Base-by-base conservation (phyloP, 2,888 invertebrate genomes). In the Syritta pipiens region DNA sequence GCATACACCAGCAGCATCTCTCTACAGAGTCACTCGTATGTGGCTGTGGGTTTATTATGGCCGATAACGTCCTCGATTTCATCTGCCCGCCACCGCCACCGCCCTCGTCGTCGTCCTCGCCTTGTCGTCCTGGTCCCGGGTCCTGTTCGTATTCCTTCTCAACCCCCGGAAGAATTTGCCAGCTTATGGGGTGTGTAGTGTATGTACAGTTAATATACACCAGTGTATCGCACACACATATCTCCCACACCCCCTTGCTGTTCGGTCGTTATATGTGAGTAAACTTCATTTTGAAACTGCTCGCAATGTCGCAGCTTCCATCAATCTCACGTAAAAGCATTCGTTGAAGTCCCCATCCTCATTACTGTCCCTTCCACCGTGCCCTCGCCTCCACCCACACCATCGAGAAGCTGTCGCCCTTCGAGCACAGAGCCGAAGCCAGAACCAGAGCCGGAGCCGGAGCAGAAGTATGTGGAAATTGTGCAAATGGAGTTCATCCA, bases 401-500 rank as follows among this genome's bases (percentile, higher is more conserved):
- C n/a, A n/a, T n/a, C n/a, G n/a, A n/a, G n/a, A n/a, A n/a, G n/a
- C n/a, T n/a, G n/a, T n/a, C n/a, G n/a, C n/a, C n/a, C n/a, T n/a
- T n/a, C n/a, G n/a, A n/a, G n/a, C n/a, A n/a, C n/a, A n/a, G n/a
- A n/a, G n/a, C n/a, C n/a, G n/a, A n/a, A n/a, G n/a, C n/a, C n/a
- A n/a, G n/a, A n/a, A n/a, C n/a, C n/a, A n/a, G n/a, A n/a, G n/a
- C n/a, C n/a, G n/a, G n/a, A n/a, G n/a, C n/a, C n/a, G n/a, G n/a
- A n/a, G n/a, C 69, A 28, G 75, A 74, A 44, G 74, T 72, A 77
- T 77, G 77, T 77, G 77, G 60, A 77, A 77, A 77, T 77, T 79
- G 79, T 79, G 79, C 79, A 79, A 79, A 79, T 68, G 79, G 79
- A 79, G 79, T 79, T 79, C 79, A 79, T 79, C 79, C 79, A 79